Conservation (phyloP, 1,140 invertebrate species). For the Drosophila tristis region DNA sequence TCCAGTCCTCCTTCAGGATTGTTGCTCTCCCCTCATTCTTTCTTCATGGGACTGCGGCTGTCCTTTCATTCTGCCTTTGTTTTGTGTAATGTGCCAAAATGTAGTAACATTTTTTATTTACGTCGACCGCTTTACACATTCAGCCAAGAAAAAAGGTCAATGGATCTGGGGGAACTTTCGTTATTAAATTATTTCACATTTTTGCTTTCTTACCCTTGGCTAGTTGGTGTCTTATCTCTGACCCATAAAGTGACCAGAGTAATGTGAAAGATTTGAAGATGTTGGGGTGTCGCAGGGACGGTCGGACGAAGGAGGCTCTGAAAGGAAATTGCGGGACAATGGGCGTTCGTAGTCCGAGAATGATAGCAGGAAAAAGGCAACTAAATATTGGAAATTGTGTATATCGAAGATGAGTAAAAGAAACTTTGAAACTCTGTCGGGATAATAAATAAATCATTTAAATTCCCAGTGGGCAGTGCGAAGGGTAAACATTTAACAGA, state of each 20-base stretch:
- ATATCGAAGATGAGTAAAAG: too few species aligned
- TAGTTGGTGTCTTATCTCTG: constrained; percentile 45
- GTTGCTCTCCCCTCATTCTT: constrained; percentile 1
- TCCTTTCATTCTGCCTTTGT: constrained; percentile 36
- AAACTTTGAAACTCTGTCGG: too few species aligned
- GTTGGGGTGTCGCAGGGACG: not conserved
- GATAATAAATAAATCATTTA: too few species aligned
- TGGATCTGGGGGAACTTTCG: constrained; percentile 53
- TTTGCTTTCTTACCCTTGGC: constrained; percentile 18
- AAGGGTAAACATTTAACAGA: too few species aligned
- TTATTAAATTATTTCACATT: constrained; percentile 73
- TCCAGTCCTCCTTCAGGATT: constrained; percentile 9
- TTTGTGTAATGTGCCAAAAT: constrained; percentile 72
- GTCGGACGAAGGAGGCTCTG: not conserved
- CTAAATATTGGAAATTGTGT: too few species aligned
- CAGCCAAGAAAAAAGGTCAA: constrained; percentile 59
- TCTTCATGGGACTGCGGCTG: constrained; percentile 1
- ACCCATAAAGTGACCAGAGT: constrained; percentile 56
- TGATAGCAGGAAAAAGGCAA: too few species aligned
- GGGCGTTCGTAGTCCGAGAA: too few species aligned
- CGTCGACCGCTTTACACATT: constrained; percentile 50
- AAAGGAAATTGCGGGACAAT: not conserved
- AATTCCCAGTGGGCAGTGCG: rapidly evolving
- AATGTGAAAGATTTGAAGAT: constrained; percentile 24
- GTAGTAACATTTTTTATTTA: constrained; percentile 76